These are phyloP conservation scores for Actinia tenebrosa DNA, from an alignment of 64 coral and sea anemone genomes.

Conservation along the genomic window DNA sequence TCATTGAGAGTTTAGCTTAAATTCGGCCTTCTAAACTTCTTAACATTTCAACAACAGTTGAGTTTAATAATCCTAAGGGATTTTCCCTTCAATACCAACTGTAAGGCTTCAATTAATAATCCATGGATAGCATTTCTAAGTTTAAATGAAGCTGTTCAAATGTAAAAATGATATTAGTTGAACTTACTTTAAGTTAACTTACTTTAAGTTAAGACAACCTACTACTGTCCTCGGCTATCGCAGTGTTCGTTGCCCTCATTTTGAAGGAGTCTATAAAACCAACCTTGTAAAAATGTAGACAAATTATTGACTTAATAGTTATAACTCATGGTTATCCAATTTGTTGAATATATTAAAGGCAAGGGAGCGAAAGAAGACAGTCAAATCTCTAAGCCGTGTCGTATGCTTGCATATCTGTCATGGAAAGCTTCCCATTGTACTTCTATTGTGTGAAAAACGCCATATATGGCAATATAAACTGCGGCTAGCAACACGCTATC, in stretches of 20 bases:
- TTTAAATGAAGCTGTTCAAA: background rate
- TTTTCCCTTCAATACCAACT: background rate
- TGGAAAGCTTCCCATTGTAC: background rate
- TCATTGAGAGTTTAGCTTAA: background rate
- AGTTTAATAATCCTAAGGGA: background rate
- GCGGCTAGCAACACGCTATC: background rate
- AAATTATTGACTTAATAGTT: background rate
- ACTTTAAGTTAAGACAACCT: background rate
- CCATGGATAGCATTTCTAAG: background rate
- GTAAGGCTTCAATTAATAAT: background rate
- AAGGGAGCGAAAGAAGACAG: background rate
- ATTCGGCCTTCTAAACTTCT: background rate
- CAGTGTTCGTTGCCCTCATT: background rate
- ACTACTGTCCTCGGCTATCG: background rate
- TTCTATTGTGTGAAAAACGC: constrained; percentile 4
- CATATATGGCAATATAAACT: background rate
- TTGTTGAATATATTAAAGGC: background rate
- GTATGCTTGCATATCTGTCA: background rate
- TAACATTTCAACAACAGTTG: background rate
- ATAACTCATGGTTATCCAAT: constrained; percentile 4
- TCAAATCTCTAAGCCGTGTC: background rate
- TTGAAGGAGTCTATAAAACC: background rate
- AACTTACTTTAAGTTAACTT: constrained; percentile 1
- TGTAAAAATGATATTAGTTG: background rate
- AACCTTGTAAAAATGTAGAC: background rate